A percentile compares a stretch with the other conserved stretches of the same genome.
Evolutionary conservation across 2,113 vertebrate species (phyloP).

Genomic region (Heteronetta atricapilla): DNA sequence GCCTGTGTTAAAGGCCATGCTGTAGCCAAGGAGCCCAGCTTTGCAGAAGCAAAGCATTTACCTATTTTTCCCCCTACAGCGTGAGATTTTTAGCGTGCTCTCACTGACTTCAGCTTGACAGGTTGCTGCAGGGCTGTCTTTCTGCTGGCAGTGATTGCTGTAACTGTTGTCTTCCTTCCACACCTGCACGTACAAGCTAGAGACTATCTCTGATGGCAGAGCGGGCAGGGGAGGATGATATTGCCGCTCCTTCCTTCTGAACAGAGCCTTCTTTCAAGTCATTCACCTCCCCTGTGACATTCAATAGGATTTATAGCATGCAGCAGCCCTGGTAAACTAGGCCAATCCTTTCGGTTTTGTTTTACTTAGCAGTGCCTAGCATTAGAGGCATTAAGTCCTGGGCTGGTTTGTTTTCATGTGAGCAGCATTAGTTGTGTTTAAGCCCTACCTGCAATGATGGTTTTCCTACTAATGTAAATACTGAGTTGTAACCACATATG

Average conservation of each 20-base stretch:
- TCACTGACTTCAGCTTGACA: not conserved
- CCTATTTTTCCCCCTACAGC: not conserved
- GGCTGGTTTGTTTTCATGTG: not conserved
- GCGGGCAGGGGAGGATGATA: not conserved
- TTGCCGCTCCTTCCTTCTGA: not conserved
- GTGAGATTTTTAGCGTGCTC: not conserved
- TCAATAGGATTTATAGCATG: not conserved
- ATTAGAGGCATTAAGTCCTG: not conserved
- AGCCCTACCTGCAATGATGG: not conserved
- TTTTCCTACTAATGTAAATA: not conserved
- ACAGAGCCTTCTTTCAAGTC: not conserved
- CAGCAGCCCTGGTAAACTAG: not conserved
- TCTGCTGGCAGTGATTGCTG: not conserved
- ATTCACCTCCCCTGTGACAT: not conserved
- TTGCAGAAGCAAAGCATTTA: not conserved
- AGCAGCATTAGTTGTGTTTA: slow-evolving; percentile 16
- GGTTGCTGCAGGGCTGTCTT: not conserved
- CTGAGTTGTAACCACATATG: not conserved
- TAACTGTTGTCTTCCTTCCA: not conserved
- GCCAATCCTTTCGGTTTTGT: not conserved
- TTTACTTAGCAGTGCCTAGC: not conserved
- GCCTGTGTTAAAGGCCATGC: rapidly evolving
- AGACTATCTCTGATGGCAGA: not conserved
- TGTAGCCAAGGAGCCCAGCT: not conserved
- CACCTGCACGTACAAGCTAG: rapidly evolving